Percentiles rank a stretch among this genome's conserved stretches.
Conservation (phyloP, 2,113 vertebrate genomes). For the Seriola quinqueradiata region DNA sequence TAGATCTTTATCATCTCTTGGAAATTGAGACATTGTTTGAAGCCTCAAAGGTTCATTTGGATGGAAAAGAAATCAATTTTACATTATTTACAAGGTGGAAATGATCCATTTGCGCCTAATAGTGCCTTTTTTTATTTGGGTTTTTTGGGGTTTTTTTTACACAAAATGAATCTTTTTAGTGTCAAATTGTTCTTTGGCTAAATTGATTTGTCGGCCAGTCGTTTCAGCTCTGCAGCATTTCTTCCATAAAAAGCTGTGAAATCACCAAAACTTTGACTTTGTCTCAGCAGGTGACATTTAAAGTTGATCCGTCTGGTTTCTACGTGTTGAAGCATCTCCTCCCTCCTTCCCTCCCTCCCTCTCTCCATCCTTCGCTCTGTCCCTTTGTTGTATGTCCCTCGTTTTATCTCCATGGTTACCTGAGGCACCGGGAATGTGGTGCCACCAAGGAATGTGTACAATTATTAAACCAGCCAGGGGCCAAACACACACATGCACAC, state of each 20-base stretch:
- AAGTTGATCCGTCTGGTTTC: background rate
- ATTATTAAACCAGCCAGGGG: constrained; percentile 79
- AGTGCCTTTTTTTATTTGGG: too few relatives aligned
- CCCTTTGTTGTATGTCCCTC: constrained; percentile 48
- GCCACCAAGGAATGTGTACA: constrained; percentile 77
- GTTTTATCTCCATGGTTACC: constrained; percentile 77
- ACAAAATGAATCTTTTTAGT: background rate
- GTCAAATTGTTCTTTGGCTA: too few relatives aligned
- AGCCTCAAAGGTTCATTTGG: background rate
- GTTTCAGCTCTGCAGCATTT: too few relatives aligned
- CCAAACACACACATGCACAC: constrained; percentile 31
- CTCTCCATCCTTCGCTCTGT: constrained; percentile 25
- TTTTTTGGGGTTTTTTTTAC: too few relatives aligned
- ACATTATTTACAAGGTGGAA: background rate
- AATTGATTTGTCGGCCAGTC: background rate
- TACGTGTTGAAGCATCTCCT: background rate
- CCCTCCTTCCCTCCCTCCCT: background rate
- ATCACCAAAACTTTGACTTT: background rate
- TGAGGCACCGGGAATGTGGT: constrained; percentile 71
- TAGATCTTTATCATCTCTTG: background rate
- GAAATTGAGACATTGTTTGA: background rate
- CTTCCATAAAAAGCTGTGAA: too few relatives aligned
- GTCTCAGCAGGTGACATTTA: background rate
- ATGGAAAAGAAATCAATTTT: background rate
- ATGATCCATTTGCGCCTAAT: background rate